phyloP scores from a whole-genome alignment of 2,888 invertebrate genomes.

The Bembecia ichneumoniformis region DNA sequence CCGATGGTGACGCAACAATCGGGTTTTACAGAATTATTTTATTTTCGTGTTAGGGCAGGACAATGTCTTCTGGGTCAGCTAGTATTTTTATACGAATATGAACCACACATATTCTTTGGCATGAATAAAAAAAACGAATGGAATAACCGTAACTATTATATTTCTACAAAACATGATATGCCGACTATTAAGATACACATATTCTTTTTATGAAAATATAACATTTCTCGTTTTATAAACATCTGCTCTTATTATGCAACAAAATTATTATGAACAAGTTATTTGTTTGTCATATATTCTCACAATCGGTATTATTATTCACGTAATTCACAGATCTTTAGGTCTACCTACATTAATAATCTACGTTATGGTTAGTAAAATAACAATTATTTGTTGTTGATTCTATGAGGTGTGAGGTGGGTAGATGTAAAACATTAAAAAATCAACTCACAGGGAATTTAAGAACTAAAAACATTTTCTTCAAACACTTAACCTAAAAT shows the following conservation, averaged over 20 bases:
- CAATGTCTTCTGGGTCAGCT: too few species aligned
- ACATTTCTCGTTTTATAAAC: slow-evolving; percentile 20
- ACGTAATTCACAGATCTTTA: slow-evolving; percentile 42
- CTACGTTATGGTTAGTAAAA: slow-evolving; percentile 5
- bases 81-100: too few species aligned
- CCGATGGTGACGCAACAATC: too few species aligned
- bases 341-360: slow-evolving; percentile 21
- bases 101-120: too few species aligned
- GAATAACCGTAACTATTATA: slow-evolving; percentile 40
- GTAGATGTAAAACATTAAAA: background rate
- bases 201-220: slow-evolving; percentile 38
- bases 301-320: slow-evolving; percentile 16
- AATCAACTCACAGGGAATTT: background rate
- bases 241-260: background rate
- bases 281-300: slow-evolving; percentile 44
- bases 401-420: background rate
- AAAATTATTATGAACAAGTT: background rate
- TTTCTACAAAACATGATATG: slow-evolving; percentile 67
- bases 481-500: slow-evolving; percentile 17
- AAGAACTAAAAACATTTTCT: background rate
- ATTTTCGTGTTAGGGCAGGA: too few species aligned
- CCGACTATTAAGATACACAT: slow-evolving; percentile 27
- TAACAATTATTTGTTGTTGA: slow-evolving; percentile 8
- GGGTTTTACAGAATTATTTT: too few species aligned
- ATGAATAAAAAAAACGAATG: too few species aligned